phyloP scores from a whole-genome alignment of 2,113 vertebrate species.

The Ranitomeya imitator region DNA sequence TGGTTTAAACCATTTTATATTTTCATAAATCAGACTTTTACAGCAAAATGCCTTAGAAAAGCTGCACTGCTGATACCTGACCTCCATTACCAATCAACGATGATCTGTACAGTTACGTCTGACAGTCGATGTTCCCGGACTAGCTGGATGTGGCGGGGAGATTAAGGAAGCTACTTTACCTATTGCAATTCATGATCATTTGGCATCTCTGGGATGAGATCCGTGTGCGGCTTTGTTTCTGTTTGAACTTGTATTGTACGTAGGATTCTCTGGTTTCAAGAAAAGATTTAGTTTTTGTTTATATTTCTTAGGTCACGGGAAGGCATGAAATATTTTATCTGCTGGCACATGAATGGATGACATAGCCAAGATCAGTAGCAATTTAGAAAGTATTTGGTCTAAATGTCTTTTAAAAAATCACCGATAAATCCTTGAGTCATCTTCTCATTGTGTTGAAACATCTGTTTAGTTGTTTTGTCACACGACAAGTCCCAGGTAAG shows the following conservation, averaged over 20 bases:
- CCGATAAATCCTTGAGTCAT: too few relatives aligned
- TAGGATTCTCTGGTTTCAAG: neutral
- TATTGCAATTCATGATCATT: neutral
- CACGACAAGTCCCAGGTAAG: too few relatives aligned
- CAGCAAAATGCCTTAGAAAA: neutral
- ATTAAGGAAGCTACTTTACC: neutral
- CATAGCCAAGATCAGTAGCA: neutral
- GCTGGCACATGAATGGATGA: neutral
- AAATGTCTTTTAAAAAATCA: too few relatives aligned
- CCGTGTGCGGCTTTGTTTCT: neutral
- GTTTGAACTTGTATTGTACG: neutral
- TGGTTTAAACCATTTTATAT: too few relatives aligned
- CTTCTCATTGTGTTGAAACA: too few relatives aligned
- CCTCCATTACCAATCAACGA: neutral
- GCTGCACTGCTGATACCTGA: neutral
- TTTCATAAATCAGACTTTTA: too few relatives aligned
- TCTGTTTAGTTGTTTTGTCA: too few relatives aligned
- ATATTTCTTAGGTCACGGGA: conserved; percentile 3
- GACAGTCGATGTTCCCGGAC: neutral
- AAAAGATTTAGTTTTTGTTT: neutral
- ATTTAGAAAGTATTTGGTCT: neutral
- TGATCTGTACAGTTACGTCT: neutral
- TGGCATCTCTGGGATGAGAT: neutral
- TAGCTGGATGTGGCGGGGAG: neutral
- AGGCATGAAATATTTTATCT: neutral